phyloP scores from a whole-genome alignment of 1,140 invertebrate species.

The Cyrtorhinus lividipennis region DNA sequence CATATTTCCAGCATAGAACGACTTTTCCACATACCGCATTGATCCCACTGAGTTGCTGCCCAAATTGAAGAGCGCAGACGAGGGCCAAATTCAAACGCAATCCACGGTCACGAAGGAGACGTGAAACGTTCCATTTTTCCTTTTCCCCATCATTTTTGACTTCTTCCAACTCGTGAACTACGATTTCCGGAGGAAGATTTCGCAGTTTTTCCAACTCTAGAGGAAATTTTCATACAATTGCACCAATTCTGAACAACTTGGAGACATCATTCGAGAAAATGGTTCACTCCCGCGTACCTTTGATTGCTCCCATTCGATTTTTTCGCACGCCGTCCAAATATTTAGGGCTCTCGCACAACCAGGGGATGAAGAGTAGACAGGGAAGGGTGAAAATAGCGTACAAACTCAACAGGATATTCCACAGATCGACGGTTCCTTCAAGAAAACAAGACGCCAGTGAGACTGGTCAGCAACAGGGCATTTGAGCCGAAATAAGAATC shows the following conservation, averaged over 20 bases:
- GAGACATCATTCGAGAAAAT: too few species aligned
- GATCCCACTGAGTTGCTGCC: slow-evolving; percentile 74
- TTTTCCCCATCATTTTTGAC: slow-evolving; percentile 28
- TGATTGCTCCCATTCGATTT: slow-evolving; percentile 41
- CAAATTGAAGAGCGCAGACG: slow-evolving; percentile 55
- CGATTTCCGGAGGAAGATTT: slow-evolving; percentile 31
- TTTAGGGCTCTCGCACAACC: slow-evolving; percentile 72
- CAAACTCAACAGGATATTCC: slow-evolving; percentile 54
- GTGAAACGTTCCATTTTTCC: slow-evolving; percentile 32
- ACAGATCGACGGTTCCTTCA: slow-evolving; percentile 41
- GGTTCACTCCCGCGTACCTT: too few species aligned
- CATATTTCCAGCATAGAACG: too few species aligned
- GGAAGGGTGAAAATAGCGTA: slow-evolving; percentile 35
- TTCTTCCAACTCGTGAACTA: slow-evolving; percentile 33
- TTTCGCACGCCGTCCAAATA: slow-evolving; percentile 57
- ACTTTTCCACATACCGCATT: slow-evolving; percentile 67
- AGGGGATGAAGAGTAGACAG: slow-evolving; percentile 33
- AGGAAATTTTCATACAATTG: slow-evolving; percentile 17
- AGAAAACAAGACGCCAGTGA: slow-evolving; percentile 13
- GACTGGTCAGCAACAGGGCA: not conserved
- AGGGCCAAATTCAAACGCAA: slow-evolving; percentile 53
- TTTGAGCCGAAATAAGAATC: not conserved
- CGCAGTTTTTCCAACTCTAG: slow-evolving; percentile 38
- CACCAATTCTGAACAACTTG: not conserved
- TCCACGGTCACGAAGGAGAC: slow-evolving; percentile 24